phyloP scores from a whole-genome alignment of 2,113 vertebrate species.

The Cebus imitator region DNA sequence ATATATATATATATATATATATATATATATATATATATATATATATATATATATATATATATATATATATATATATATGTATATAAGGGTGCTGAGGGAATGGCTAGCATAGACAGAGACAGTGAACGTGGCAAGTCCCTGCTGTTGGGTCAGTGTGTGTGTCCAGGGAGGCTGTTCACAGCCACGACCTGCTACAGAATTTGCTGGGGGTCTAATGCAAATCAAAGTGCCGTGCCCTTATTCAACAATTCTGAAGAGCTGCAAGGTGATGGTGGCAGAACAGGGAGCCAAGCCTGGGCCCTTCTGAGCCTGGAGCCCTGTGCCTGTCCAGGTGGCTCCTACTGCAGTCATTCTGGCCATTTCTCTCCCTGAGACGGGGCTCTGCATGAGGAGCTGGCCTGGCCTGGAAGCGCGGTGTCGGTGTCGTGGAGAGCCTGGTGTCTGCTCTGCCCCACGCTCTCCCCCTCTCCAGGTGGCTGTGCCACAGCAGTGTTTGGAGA shows the following conservation, averaged over 20 bases:
- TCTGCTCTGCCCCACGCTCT: not conserved
- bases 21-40: no score
- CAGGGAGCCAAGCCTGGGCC: fast-evolving
- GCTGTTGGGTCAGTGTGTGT: no score
- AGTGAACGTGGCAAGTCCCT: not conserved
- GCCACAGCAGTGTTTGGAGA: not conserved
- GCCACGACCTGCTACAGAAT: fast-evolving
- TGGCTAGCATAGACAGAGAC: not conserved
- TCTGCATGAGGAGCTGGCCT: not conserved
- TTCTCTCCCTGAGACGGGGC: not conserved
- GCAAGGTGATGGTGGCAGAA: fast-evolving
- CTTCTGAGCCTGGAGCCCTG: fast-evolving
- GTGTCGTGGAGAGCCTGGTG: not conserved
- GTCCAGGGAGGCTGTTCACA: not conserved
- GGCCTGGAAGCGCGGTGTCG: fast-evolving
- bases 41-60: no score
- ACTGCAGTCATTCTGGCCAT: not conserved
- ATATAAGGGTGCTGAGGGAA: not conserved
- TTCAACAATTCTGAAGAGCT: no score
- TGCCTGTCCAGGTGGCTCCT: not conserved
- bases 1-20: no score
- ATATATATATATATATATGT: no score
- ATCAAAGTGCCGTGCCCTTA: fast-evolving
- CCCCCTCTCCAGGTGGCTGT: not conserved
- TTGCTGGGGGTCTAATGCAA: not conserved